phyloP scores from a whole-genome alignment of 1,140 invertebrate species.

The Drosophila eugracilis region DNA sequence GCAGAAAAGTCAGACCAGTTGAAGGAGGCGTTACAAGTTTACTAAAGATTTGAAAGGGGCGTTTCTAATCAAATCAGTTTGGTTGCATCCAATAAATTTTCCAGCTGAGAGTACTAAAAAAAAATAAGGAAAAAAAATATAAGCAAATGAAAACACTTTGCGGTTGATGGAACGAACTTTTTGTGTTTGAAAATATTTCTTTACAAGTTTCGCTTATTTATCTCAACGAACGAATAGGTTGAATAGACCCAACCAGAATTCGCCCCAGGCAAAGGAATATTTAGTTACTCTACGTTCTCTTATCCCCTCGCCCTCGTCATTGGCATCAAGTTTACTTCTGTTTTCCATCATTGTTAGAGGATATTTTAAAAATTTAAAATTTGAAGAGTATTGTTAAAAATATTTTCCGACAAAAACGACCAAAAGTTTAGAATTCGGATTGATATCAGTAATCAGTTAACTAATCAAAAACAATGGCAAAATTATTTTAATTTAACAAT shows the following conservation, averaged over 20 bases:
- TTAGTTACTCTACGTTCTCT: not conserved
- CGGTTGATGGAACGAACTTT: conserved; percentile 54
- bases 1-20: not conserved
- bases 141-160: conserved; percentile 60
- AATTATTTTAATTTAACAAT: no score
- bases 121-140: conserved; percentile 30
- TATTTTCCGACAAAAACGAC: no score
- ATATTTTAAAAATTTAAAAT: not conserved
- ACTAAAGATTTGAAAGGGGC: conserved; percentile 65
- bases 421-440: not conserved
- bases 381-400: no score
- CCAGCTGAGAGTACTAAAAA: conserved; percentile 22
- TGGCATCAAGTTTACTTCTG: not conserved
- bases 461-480: no score
- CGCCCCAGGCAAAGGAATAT: conserved; percentile 9
- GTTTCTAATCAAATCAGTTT: conserved; percentile 81
- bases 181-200: conserved; percentile 56
- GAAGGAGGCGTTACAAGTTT: conserved; percentile 54
- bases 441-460: no score
- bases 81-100: conserved; percentile 76
- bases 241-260: conserved; percentile 12
- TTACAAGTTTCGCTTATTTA: conserved; percentile 56
- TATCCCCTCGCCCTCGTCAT: not conserved
- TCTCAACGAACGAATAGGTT: conserved; percentile 16
- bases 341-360: conserved; percentile 1